Evolutionary conservation across 2,797 vertebrate genomes (phyloP), one percentile per base, ranked within the genome.

Genomic region (Sebastes miniatus): DNA sequence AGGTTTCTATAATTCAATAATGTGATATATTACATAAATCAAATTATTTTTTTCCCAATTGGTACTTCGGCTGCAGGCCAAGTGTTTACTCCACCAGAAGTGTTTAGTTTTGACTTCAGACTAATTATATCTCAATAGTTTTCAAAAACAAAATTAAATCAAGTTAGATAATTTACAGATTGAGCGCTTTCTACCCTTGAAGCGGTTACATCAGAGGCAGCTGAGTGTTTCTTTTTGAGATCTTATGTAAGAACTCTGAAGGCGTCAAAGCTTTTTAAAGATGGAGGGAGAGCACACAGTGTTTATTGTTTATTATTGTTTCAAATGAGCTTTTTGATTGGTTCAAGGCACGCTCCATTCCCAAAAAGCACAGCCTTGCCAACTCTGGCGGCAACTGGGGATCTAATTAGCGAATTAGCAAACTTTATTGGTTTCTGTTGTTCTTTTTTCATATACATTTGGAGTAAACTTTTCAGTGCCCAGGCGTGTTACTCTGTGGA

Each of bases 401-500:
- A 87, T 32, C 86, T 80, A 81, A 83, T 87, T 88, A 86, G 72
- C n/a, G 3, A 74, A 83, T 86, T 69, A 76, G 18, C 71, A 25
- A 66, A 65, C 25, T 43, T 31, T 64, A 70, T 57, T 63, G 13
- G 25, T 10, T 5, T 27, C 9, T 29, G 18, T 2, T 25, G 10
- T 52, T 58, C 39, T 70, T 52, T 13, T 22, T 34, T 22, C 3
- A 10, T 4, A 20, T 70, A 29, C n/a, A 29, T 82, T 62, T 47
- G 12, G 20, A 13, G 29, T 24, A 25, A 64, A 61, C 10, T 62
- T 65, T 47, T 27, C 54, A 29, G 22, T 10, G n/a, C 9, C 24
- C 6, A 5, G 58, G 14, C 1, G 3, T 16, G 22, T 62, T 9
- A 13, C 56, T 54, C 25, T 71, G n/a, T 54, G 75, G 80, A 69